Conservation (phyloP, 2,113 vertebrate species). For the Platichthys flesus region DNA sequence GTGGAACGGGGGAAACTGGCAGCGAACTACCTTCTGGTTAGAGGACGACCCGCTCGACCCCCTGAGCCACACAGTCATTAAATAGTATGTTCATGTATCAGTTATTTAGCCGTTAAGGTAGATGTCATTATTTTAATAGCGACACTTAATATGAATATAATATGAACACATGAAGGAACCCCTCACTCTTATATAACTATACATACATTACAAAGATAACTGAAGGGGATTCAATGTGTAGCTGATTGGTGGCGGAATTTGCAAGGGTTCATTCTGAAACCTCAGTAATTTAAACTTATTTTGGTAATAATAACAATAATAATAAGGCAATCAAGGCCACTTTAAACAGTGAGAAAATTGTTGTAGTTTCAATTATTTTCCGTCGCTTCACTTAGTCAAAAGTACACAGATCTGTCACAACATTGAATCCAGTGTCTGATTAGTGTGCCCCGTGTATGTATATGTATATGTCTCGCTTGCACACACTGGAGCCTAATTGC, state of each 20-base stretch:
- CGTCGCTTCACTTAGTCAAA: neutral
- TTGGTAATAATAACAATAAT: no score
- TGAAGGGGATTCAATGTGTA: neutral
- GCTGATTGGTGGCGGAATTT: no score
- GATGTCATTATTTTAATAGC: neutral
- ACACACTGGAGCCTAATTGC: conserved; percentile 55
- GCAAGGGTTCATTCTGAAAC: neutral
- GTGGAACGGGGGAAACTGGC: no score
- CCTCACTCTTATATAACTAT: neutral
- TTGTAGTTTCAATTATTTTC: neutral
- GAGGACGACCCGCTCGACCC: no score
- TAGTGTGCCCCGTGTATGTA: neutral
- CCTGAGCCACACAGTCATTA: no score
- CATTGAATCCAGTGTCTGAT: no score
- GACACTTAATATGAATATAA: neutral
- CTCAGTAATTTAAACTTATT: neutral
- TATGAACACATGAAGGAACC: neutral
- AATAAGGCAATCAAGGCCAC: no score
- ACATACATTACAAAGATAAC: neutral
- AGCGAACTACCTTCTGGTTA: no score
- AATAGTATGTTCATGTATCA: neutral
- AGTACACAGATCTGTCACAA: neutral
- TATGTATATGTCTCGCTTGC: conserved; percentile 1
- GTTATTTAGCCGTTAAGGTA: neutral
- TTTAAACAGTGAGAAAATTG: no score